Base-by-base conservation (phyloP, 2,797 vertebrate species). In the Graptemys geographica region DNA sequence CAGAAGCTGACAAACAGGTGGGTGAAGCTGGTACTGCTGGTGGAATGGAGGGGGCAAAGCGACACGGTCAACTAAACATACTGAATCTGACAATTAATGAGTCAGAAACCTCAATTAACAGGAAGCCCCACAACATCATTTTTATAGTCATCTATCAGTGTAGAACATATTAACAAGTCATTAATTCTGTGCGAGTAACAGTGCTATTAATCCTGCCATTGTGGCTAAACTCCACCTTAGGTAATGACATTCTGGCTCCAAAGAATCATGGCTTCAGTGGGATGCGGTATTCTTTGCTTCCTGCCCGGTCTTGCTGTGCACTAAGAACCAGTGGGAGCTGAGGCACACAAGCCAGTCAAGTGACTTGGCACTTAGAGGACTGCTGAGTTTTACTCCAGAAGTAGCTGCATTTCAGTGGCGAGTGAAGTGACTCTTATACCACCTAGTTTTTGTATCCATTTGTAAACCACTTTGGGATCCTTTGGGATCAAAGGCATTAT, bases 361-460 rank as follows among this genome's bases (percentile, higher is more conserved):
- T 47, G 74, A 15, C 74, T 16, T 6, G 0, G 1, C 44, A 44
- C 44, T 9, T 3, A 10, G 91, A n/a, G 4, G 1, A 83, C 81
- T 11, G 41, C 47, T 90, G 82, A 95, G 41, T 72, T 91, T 89
- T 88, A 78, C 85, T 57, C 19, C 47, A n/a, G 33, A 69, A 19
- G 18, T 37, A n/a, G n/a, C 65, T 69, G n/a, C n/a, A 11, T 28
- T 31, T 8, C 76, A 10, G n/a, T 4, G 92, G 83, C 21, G 62
- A 15, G 81, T 6, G 5, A 76, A 8, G 0, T 41, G 49, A 86
- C 41, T 23, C 31, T 53, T 11, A 13, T 8, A 13, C 33, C 80
- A 16, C 33, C 79, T 9, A 53, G 23, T 47, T 44, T 7, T 28
- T 80, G 51, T 16, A 83, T 19, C 9, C 37, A 44, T 81, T 79